phyloP scores from a whole-genome alignment of 1,140 invertebrate species.

The Ceratosolen solmsi region DNA sequence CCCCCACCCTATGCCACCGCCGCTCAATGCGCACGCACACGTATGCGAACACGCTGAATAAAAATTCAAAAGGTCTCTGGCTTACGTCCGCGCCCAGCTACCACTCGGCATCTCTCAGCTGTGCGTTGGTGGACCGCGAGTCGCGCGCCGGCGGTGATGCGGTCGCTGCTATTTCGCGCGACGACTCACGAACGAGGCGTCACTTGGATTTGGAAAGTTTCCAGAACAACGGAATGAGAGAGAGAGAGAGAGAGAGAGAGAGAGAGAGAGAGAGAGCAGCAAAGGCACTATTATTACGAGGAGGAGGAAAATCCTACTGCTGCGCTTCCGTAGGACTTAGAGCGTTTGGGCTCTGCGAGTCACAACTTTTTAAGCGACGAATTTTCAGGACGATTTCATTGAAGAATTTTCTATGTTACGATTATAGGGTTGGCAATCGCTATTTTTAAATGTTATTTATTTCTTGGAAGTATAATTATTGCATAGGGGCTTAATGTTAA shows the following conservation, averaged over 20 bases:
- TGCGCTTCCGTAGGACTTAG: background rate
- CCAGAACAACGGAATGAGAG: background rate
- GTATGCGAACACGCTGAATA: background rate
- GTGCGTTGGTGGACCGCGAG: background rate
- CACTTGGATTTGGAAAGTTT: conserved; percentile 9
- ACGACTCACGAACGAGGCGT: background rate
- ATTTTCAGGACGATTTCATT: background rate
- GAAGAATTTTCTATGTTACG: background rate
- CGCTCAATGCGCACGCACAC: background rate
- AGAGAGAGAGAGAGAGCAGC: background rate
- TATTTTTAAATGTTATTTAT: background rate
- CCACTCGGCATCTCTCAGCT: conserved; percentile 4
- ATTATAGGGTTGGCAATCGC: background rate
- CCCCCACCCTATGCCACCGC: no score
- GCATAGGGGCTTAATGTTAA: no score
- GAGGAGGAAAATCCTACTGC: background rate
- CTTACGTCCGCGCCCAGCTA: conserved; percentile 10
- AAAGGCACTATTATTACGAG: background rate
- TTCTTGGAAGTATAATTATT: background rate
- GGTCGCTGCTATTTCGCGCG: background rate
- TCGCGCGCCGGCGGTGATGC: background rate
- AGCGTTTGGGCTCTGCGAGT: background rate
- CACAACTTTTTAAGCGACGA: background rate
- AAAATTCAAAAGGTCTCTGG: background rate
- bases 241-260: background rate